A percentile compares a stretch with the other conserved stretches of the same genome.
Evolutionary conservation across 1,140 invertebrate species (phyloP).

Genomic region (Platyscapa corneri): DNA sequence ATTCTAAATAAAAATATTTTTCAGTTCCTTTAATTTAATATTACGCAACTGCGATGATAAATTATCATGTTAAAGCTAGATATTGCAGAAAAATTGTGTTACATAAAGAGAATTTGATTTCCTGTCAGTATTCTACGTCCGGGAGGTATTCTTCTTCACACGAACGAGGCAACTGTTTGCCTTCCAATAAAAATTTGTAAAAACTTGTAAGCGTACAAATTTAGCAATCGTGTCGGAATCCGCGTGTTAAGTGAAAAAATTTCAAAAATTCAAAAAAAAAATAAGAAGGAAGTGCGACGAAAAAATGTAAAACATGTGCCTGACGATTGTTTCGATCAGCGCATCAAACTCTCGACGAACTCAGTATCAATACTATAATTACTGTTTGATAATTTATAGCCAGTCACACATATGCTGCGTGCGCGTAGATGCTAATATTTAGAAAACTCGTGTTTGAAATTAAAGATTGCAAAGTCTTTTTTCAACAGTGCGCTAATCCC

Average conservation of each 20-base stretch:
- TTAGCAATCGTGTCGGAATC: constrained; percentile 32
- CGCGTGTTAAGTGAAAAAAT: background rate
- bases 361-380: constrained; percentile 16
- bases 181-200: no score
- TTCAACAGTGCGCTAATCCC: constrained; percentile 32
- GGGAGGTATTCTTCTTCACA: background rate
- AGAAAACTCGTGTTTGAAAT: constrained; percentile 4
- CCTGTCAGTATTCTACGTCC: background rate
- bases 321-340: constrained; percentile 12
- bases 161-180: background rate
- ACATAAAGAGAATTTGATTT: background rate
- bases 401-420: constrained; percentile 39
- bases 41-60: background rate
- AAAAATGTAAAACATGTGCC: constrained; percentile 1
- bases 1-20: background rate
- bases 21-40: background rate
- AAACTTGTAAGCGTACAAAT: background rate
- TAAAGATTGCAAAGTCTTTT: constrained; percentile 36
- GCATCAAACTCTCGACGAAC: constrained; percentile 19
- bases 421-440: constrained; percentile 42
- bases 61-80: background rate
- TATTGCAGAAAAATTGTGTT: background rate
- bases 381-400: constrained; percentile 38
- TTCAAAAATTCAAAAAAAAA: background rate
- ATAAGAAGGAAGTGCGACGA: background rate